Conservation (phyloP, 2,888 invertebrate species). For the Alentia gelatinosa region DNA sequence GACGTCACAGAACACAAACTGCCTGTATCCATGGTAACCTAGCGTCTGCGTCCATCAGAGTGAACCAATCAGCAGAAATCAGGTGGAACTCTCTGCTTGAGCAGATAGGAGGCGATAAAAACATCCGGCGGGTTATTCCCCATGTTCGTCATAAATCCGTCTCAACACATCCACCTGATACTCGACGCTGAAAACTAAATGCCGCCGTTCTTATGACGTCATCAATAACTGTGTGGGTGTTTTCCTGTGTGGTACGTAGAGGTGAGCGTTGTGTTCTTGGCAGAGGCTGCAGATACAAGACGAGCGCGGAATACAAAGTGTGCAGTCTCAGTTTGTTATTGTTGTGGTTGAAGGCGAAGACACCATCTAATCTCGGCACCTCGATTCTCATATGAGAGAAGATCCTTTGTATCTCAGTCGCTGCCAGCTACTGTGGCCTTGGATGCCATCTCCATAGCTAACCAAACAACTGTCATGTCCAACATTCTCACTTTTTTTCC, state of each 20-base stretch:
- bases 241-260: not conserved
- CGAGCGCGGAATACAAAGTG: not conserved
- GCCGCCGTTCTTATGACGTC: too few relatives aligned
- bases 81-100: not conserved
- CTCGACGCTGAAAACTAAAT: not conserved
- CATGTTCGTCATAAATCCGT: not conserved
- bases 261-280: not conserved
- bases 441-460: not conserved
- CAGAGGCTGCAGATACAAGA: not conserved
- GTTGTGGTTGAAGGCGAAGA: not conserved
- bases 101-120: not conserved
- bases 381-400: not conserved
- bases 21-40: not conserved
- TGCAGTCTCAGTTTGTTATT: not conserved
- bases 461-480: not conserved
- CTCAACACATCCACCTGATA: not conserved
- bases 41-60: not conserved
- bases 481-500: not conserved
- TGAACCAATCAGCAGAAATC: not conserved
- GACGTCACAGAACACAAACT: not conserved
- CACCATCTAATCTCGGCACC: not conserved
- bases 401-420: not conserved
- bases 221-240: too few relatives aligned
- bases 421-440: not conserved
- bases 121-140: not conserved